A percentile compares a stretch with the other conserved stretches of the same genome.
phyloP scores from a whole-genome alignment of 2,113 vertebrate genomes.

The Etheostoma spectabile region DNA sequence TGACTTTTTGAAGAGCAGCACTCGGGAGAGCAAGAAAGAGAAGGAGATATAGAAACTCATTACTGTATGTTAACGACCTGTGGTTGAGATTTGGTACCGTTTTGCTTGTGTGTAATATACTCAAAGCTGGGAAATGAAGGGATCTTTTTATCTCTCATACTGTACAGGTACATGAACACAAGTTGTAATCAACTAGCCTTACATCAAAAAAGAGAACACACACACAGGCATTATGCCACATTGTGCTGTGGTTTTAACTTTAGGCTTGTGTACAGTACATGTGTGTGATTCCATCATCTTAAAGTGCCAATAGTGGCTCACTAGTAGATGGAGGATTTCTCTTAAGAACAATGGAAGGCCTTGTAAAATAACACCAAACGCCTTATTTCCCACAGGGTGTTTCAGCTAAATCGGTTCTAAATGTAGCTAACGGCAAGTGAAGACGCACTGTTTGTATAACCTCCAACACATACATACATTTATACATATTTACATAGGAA shows the following conservation, averaged over 20 bases:
- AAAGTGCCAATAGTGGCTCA: slow-evolving; percentile 20
- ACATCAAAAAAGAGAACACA: slow-evolving; percentile 1
- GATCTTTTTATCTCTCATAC: slow-evolving; percentile 6
- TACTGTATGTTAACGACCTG: slow-evolving; percentile 23
- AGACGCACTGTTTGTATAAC: slow-evolving; percentile 7
- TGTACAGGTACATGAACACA: slow-evolving; percentile 18
- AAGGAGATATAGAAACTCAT: slow-evolving; percentile 76
- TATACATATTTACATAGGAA: not conserved
- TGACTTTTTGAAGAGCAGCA: slow-evolving; percentile 86
- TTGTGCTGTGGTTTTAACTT: slow-evolving; percentile 22
- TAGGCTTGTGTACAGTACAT: not conserved
- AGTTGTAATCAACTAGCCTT: not conserved
- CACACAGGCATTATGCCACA: slow-evolving; percentile 9
- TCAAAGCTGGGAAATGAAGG: slow-evolving; percentile 6
- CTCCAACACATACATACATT: not conserved
- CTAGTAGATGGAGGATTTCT: slow-evolving; percentile 1
- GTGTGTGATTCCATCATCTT: slow-evolving; percentile 18
- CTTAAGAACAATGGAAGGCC: slow-evolving; percentile 7
- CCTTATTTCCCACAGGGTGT: slow-evolving; percentile 40
- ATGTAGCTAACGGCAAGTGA: slow-evolving; percentile 22
- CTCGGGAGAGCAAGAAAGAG: slow-evolving; percentile 72
- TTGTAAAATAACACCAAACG: slow-evolving; percentile 35
- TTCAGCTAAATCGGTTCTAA: slow-evolving; percentile 29
- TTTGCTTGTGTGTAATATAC: slow-evolving; percentile 20
- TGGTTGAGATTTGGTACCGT: slow-evolving; percentile 30